Conservation (phyloP, 2,888 invertebrate genomes). For the Ferdinandea cuprea region DNA sequence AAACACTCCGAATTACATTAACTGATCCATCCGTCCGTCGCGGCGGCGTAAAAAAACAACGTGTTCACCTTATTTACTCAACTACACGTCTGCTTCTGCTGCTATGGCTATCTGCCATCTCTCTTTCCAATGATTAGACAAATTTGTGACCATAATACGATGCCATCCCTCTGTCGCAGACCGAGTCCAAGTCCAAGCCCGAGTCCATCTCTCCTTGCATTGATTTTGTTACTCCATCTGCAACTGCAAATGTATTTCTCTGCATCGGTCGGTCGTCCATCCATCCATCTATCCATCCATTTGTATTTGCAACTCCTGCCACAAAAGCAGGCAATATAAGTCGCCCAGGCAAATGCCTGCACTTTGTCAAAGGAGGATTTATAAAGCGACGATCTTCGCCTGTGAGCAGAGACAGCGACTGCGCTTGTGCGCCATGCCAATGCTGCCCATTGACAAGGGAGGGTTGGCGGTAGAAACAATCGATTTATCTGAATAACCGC, state of each 20-base stretch:
- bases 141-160: slow-evolving; percentile 73
- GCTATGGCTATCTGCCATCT: slow-evolving; percentile 65
- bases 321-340: slow-evolving; percentile 74
- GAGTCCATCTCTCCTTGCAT: slow-evolving; percentile 31
- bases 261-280: slow-evolving; percentile 60
- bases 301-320: slow-evolving; percentile 63
- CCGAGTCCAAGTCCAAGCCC: neutral
- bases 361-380: slow-evolving; percentile 75
- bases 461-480: slow-evolving; percentile 52
- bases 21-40: slow-evolving; percentile 74
- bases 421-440: slow-evolving; percentile 36
- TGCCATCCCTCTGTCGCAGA: slow-evolving; percentile 22
- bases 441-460: neutral
- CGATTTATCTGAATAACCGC: slow-evolving; percentile 74
- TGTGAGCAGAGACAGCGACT: slow-evolving; percentile 17
- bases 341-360: slow-evolving; percentile 72
- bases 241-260: slow-evolving; percentile 63
- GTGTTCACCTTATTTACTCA: slow-evolving; percentile 73
- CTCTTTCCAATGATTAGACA: slow-evolving; percentile 74
- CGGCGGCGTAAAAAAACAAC: slow-evolving; percentile 74
- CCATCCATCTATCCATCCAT: slow-evolving; percentile 71
- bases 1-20: slow-evolving; percentile 74
- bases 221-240: slow-evolving; percentile 71
- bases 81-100: slow-evolving; percentile 64
- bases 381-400: slow-evolving; percentile 53